These are phyloP conservation scores for Damaliscus lunatus DNA, from an alignment of 2,113 vertebrate genomes.

Conservation along the genomic window DNA sequence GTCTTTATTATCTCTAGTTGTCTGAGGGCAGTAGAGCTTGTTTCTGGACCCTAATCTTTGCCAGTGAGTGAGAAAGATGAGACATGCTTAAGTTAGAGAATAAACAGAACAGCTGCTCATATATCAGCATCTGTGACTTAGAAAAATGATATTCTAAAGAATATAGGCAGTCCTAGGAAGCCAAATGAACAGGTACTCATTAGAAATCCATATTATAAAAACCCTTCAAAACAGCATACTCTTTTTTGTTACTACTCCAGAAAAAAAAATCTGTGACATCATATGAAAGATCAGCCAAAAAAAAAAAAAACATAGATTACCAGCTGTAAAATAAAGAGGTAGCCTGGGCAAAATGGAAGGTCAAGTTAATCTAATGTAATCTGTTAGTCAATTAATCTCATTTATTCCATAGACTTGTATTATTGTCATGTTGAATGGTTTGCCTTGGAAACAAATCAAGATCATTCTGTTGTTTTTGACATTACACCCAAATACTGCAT, in stretches of 20 bases:
- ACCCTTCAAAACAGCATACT: background rate
- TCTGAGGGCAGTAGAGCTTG: conserved; percentile 14
- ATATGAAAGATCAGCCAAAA: background rate
- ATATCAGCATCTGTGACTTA: background rate
- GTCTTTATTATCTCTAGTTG: conserved; percentile 31
- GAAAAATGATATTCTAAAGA: conserved; percentile 35
- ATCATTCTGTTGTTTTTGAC: background rate
- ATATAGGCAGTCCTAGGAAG: background rate
- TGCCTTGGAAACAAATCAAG: background rate
- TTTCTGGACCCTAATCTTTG: conserved; percentile 31
- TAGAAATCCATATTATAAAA: conserved; percentile 4
- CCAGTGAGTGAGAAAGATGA: conserved; percentile 41
- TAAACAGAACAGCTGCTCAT: background rate
- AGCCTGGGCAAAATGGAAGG: conserved; percentile 4
- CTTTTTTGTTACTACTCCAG: background rate
- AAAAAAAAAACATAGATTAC: conserved; percentile 1
- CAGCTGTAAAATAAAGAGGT: conserved; percentile 27
- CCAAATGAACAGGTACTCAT: background rate
- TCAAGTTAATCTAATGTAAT: conserved; percentile 26
- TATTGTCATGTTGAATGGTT: background rate
- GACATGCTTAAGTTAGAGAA: background rate
- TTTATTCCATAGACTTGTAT: conserved; percentile 36
- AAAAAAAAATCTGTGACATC: conserved; percentile 1
- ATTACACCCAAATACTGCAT: background rate
- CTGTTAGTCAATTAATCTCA: conserved; percentile 31